A percentile compares a stretch with the other conserved stretches of the same genome.
Conservation (phyloP, 1,140 invertebrate species). For the Drosophila ohnishii region DNA sequence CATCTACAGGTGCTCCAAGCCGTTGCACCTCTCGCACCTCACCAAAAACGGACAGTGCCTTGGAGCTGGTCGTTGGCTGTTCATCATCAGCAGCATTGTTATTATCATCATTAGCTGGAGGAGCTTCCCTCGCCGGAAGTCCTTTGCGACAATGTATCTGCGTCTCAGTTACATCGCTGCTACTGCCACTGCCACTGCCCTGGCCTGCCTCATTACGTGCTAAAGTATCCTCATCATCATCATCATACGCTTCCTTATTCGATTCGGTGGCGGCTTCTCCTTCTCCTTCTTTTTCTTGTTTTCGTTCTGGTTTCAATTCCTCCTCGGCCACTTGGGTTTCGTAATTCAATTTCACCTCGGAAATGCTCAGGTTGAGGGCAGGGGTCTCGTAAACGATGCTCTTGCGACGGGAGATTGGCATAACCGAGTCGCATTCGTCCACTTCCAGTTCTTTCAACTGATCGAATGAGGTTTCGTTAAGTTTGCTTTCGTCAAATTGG, state of each 20-base stretch:
- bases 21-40: constrained; percentile 62
- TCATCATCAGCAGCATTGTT: constrained; percentile 29
- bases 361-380: constrained; percentile 70
- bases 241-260: constrained; percentile 7
- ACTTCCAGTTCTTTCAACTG: constrained; percentile 23
- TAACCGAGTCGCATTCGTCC: constrained; percentile 39
- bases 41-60: constrained; percentile 70
- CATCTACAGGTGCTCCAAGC: neutral
- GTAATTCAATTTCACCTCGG: constrained; percentile 71
- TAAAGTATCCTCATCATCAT: constrained; percentile 45
- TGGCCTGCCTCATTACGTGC: constrained; percentile 42
- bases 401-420: constrained; percentile 21
- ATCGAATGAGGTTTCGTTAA: constrained; percentile 40
- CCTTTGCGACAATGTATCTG: constrained; percentile 45
- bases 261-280: constrained; percentile 41
- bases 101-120: constrained; percentile 16
- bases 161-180: constrained; percentile 27
- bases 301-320: constrained; percentile 9
- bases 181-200: constrained; percentile 2
- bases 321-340: constrained; percentile 49
- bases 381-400: constrained; percentile 75
- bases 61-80: constrained; percentile 62
- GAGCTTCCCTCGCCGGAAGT: constrained; percentile 52
- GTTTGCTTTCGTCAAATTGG: constrained; percentile 32
- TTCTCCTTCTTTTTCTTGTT: neutral